A percentile compares a stretch with the other conserved stretches of the same genome.
Evolutionary conservation across 2,797 vertebrate species (phyloP).

Genomic region (Thunnus albacares): DNA sequence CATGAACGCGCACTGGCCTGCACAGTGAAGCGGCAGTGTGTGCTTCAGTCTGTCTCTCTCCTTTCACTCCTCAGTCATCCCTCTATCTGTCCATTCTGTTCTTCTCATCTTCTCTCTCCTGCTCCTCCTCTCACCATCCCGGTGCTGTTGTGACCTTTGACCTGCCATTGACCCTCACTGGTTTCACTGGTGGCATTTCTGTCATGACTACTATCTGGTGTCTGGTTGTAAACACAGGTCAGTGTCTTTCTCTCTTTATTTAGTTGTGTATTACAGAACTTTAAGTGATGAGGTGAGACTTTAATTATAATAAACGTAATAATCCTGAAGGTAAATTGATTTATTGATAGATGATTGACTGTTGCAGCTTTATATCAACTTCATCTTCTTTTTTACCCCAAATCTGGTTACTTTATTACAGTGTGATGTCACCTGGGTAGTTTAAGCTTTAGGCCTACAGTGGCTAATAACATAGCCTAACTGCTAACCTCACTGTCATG

Average conservation of each 20-base stretch:
- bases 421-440: too few relatives aligned
- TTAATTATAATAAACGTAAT: too few relatives aligned
- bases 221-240: conserved; percentile 18
- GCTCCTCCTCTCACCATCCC: conserved; percentile 2
- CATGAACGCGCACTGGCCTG: not conserved
- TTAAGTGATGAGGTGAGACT: too few relatives aligned
- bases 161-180: conserved; percentile 50
- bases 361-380: too few relatives aligned
- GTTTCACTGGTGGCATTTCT: conserved; percentile 62
- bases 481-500: too few relatives aligned
- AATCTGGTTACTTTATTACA: too few relatives aligned
- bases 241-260: not conserved
- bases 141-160: conserved; percentile 50
- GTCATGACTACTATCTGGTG: conserved; percentile 30
- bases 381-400: too few relatives aligned
- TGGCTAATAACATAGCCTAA: too few relatives aligned
- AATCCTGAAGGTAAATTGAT: too few relatives aligned
- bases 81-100: conserved; percentile 36
- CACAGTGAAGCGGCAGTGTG: not conserved
- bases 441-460: too few relatives aligned
- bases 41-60: conserved; percentile 41
- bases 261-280: not conserved
- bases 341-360: too few relatives aligned
- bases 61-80: conserved; percentile 26
- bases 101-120: conserved; percentile 55